These are phyloP conservation scores for Nebria brevicollis DNA, from an alignment of 2,888 invertebrate species.

Conservation along the genomic window DNA sequence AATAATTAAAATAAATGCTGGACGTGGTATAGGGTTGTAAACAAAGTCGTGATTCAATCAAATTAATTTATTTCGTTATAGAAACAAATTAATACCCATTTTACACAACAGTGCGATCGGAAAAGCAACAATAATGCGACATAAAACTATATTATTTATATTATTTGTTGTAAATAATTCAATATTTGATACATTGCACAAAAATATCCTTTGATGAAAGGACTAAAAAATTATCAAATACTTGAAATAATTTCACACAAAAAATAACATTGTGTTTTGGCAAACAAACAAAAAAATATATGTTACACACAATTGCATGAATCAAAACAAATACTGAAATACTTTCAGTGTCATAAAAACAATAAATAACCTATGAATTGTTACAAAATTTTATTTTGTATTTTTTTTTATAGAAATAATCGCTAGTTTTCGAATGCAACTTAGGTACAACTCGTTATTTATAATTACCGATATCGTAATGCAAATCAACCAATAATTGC, in stretches of 20 bases:
- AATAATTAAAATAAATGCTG: neutral
- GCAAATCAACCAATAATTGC: neutral
- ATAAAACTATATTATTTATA: conserved; percentile 1
- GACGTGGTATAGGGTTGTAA: conserved; percentile 4
- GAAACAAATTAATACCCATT: conserved; percentile 46
- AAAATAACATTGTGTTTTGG: conserved; percentile 53
- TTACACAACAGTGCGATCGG: conserved; percentile 44
- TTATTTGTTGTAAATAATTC: conserved; percentile 16
- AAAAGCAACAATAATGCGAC: conserved; percentile 28
- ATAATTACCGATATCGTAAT: neutral
- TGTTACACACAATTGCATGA: conserved; percentile 54
- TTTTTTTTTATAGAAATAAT: conserved; percentile 11
- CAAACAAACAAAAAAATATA: conserved; percentile 50
- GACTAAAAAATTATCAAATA: conserved; percentile 27
- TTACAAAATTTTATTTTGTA: conserved; percentile 39
- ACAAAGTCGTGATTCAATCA: conserved; percentile 22
- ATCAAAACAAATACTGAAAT: conserved; percentile 52
- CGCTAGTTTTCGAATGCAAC: conserved; percentile 14
- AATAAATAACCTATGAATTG: conserved; percentile 44
- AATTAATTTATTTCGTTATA: conserved; percentile 43
- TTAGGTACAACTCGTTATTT: conserved; percentile 8
- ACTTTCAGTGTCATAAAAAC: conserved; percentile 50
- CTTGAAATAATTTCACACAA: conserved; percentile 53
- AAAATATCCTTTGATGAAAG: conserved; percentile 34
- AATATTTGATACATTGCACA: conserved; percentile 41